Base-by-base conservation (phyloP, 2,888 invertebrate genomes). In the Melanargia galathea region DNA sequence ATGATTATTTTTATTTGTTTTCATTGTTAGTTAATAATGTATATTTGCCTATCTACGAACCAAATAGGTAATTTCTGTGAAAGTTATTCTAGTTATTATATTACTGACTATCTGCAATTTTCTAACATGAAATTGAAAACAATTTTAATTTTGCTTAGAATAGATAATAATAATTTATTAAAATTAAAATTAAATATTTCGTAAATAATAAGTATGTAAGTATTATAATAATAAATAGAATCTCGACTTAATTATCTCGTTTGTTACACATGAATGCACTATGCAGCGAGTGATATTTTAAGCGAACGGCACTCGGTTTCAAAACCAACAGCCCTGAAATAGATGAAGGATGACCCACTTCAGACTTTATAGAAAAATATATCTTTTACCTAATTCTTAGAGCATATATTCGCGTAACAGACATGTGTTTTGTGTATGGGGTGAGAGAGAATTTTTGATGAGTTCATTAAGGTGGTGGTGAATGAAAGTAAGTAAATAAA, bases 341-440 rank as follows among this genome's bases (percentile, higher is more conserved):
- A 90, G 84, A 83, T 72, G 74, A 78, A 72, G 73, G 74, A 75
- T 88, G 90, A 88, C 90, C 90, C 78, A 91, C 75, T 86, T 90
- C 78, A 76, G 67, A 60, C 60, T 70, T 62, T 73, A 75, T 61
- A 66, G 69, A 22, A 80, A 79, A 73, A 69, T 69, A 64, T 59
- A 69, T 66, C 71, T 77, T 73, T 64, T 57, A 1, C n/a, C 26
- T 26, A 49, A 2, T 13, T n/a, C 6, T 60, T 66, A 69, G 57
- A 60, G 63, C 26, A 16, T 40, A 71, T 38, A 67, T 65, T 72
- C 8, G 56, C 54, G 5, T 64, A 49, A 5, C 26, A 38, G 45
- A 43, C 45, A 16, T 45, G 8, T 20, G n/a, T 30, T 52, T 59
- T 45, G 8, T 20, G n/a, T 30, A 54, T 59, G 40, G 45, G 20